Evolutionary conservation across 2,888 invertebrate species (phyloP).

Genomic region (Aphelenchoides bicaudatus): DNA sequence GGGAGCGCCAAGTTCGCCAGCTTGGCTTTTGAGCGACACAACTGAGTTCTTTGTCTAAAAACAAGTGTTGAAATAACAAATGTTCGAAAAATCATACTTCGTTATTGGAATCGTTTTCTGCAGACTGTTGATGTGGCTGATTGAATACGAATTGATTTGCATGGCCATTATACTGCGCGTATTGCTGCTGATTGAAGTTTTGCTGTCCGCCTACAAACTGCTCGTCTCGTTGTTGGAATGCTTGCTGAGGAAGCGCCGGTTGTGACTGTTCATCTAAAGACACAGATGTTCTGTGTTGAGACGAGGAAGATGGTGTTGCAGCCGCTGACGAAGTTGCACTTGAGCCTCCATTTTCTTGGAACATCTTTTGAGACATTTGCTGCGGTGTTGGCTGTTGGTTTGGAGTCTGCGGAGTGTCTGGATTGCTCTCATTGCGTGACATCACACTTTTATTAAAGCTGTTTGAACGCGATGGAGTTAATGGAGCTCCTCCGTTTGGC

Average conservation of each 20-base stretch:
- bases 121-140: no score
- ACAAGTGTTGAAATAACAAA: neutral
- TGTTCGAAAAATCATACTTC: neutral
- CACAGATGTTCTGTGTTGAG: neutral
- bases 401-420: constrained; percentile 8
- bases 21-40: constrained; percentile 8
- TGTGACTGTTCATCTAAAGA: neutral
- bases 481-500: neutral
- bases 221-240: neutral
- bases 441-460: constrained; percentile 7
- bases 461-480: constrained; percentile 4
- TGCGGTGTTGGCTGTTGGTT: neutral
- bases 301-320: neutral
- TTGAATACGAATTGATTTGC: neutral
- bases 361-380: neutral
- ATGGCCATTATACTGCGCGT: constrained; percentile 8
- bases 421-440: neutral
- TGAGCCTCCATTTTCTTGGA: constrained; percentile 1
- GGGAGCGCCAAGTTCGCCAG: no score
- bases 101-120: no score
- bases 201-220: no score
- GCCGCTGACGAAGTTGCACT: neutral
- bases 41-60: neutral
- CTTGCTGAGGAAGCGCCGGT: neutral
- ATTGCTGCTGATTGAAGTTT: constrained; percentile 1